A percentile compares a stretch with the other conserved stretches of the same genome.
Evolutionary conservation across 2,113 vertebrate genomes (phyloP).

Genomic region (Pelvicachromis taeniatus): DNA sequence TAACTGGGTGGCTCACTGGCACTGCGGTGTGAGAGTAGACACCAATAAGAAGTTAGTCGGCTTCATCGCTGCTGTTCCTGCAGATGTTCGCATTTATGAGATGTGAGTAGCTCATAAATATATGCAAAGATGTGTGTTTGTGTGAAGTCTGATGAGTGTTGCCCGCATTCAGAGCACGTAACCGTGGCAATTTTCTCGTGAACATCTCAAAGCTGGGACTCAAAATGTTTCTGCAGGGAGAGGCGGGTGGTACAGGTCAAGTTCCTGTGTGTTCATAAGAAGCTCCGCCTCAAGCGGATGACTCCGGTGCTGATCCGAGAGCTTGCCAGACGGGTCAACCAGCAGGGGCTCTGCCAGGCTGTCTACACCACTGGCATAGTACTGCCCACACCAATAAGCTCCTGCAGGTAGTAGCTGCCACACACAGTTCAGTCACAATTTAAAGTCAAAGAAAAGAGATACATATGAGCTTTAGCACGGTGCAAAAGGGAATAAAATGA

Average conservation of each 20-base stretch:
- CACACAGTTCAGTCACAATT: background rate
- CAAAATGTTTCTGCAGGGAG: conserved; percentile 70
- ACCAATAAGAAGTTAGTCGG: conserved; percentile 92
- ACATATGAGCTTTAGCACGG: background rate
- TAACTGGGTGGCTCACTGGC: conserved; percentile 88
- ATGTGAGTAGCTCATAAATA: conserved; percentile 75
- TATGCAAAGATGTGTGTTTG: background rate
- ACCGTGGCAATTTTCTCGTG: background rate
- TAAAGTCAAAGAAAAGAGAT: background rate
- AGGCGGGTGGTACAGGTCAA: conserved; percentile 94
- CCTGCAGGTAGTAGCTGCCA: conserved; percentile 79
- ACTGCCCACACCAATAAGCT: conserved; percentile 88
- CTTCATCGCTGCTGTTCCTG: conserved; percentile 93
- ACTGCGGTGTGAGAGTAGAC: conserved; percentile 89
- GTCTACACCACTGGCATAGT: conserved; percentile 85
- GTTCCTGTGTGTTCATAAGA: conserved; percentile 96
- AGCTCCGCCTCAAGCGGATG: conserved; percentile 90
- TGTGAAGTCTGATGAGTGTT: background rate
- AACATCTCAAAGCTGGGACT: background rate
- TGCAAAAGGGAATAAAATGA: background rate
- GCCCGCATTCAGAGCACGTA: background rate
- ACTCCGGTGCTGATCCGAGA: conserved; percentile 93
- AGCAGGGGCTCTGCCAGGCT: conserved; percentile 86
- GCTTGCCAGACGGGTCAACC: conserved; percentile 86
- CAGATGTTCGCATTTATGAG: conserved; percentile 83